Evolutionary conservation across 1,140 invertebrate species (phyloP).

Genomic region (Orchestia grillus): DNA sequence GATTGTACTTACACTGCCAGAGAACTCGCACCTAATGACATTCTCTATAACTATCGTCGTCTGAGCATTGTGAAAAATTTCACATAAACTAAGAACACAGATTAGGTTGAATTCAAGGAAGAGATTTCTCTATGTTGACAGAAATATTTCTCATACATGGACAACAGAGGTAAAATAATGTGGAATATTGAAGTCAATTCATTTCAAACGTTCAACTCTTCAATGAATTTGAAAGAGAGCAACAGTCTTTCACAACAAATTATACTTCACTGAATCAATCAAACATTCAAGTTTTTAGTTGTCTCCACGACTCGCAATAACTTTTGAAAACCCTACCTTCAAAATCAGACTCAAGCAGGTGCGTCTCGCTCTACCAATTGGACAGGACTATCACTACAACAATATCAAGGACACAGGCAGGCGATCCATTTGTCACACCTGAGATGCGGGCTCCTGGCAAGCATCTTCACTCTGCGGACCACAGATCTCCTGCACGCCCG

Average conservation of each 20-base stretch:
- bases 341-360: background rate
- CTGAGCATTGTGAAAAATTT: too few species aligned
- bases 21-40: too few species aligned
- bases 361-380: background rate
- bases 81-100: too few species aligned
- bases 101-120: background rate
- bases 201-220: background rate
- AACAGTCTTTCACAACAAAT: too few species aligned
- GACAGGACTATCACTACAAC: background rate
- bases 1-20: too few species aligned
- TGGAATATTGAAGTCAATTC: background rate
- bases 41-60: too few species aligned
- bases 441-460: background rate
- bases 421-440: background rate
- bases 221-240: background rate
- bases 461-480: background rate
- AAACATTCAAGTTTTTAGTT: background rate
- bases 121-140: background rate
- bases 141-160: background rate
- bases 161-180: background rate
- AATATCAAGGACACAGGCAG: background rate
- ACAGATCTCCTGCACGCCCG: slow-evolving; percentile 8
- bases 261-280: background rate
- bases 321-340: background rate
- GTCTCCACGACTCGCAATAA: background rate